These are phyloP conservation scores for Mormyrus iriodes DNA, from an alignment of 2,113 vertebrate species.

Conservation along the genomic window DNA sequence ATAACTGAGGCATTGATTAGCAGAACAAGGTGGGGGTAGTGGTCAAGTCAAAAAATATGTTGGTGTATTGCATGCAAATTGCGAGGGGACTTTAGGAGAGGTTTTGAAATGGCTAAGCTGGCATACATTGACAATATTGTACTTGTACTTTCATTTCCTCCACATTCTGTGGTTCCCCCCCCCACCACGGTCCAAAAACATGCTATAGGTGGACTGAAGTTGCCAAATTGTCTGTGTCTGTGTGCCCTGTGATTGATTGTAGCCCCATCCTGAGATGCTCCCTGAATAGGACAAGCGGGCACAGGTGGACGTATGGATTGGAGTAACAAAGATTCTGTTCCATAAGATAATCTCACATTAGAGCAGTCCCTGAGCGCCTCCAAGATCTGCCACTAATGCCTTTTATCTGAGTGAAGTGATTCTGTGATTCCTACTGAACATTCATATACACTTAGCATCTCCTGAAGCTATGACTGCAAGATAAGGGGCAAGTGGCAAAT, in stretches of 20 bases:
- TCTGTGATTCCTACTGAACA: background rate
- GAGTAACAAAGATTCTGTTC: background rate
- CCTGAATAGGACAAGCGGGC: background rate
- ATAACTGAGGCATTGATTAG: background rate
- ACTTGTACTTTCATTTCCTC: background rate
- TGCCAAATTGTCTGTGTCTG: background rate
- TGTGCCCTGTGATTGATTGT: background rate
- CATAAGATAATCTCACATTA: background rate
- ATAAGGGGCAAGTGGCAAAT: background rate
- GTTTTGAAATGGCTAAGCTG: background rate
- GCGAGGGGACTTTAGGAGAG: background rate
- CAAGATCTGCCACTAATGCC: background rate
- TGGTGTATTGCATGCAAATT: background rate
- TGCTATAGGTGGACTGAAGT: background rate
- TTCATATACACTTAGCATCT: background rate
- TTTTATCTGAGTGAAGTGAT: background rate
- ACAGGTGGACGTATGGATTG: background rate
- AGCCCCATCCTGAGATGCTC: background rate
- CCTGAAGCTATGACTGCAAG: background rate
- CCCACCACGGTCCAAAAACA: background rate
- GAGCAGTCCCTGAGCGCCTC: background rate
- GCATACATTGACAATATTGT: background rate
- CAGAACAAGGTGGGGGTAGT: background rate
- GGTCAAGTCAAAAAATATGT: background rate
- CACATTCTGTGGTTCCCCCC: background rate